These are phyloP conservation scores for Siniperca obscura DNA, from an alignment of 2,797 vertebrate genomes.

Conservation along the genomic window DNA sequence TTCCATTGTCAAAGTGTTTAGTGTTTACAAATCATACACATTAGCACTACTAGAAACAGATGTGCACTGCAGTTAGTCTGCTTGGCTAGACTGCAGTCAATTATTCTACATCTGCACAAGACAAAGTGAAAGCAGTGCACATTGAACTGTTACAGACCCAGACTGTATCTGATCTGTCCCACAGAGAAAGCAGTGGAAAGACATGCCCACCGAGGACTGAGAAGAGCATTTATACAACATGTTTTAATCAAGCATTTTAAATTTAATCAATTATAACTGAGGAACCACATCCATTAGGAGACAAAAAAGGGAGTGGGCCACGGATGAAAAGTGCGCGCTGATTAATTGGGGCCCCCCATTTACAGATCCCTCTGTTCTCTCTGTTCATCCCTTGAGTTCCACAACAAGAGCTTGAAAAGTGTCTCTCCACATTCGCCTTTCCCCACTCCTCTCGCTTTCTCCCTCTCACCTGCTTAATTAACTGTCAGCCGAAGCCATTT, in stretches of 20 bases:
- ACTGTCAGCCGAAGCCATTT: conserved; percentile 68
- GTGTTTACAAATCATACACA: conserved; percentile 51
- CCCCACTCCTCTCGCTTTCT: conserved; percentile 34
- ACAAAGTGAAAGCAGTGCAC: conserved; percentile 29
- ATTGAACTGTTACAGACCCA: conserved; percentile 40
- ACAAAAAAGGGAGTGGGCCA: conserved; percentile 14
- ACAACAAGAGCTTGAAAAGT: conserved; percentile 48
- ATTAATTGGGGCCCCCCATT: conserved; percentile 63
- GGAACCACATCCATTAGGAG: conserved; percentile 55
- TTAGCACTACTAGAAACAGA: conserved; percentile 51
- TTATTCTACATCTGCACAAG: conserved; percentile 49
- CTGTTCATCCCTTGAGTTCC: conserved; percentile 41
- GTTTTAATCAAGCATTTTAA: conserved; percentile 61
- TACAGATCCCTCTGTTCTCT: conserved; percentile 37
- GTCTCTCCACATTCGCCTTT: conserved; percentile 41
- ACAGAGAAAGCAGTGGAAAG: conserved; percentile 29
- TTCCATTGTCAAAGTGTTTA: conserved; percentile 35
- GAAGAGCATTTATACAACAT: conserved; percentile 48
- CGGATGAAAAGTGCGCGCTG: conserved; percentile 3
- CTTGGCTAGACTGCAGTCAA: conserved; percentile 45
- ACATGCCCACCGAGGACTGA: conserved; percentile 19
- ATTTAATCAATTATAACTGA: conserved; percentile 61
- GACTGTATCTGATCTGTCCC: conserved; percentile 49
- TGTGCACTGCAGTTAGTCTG: conserved; percentile 42
- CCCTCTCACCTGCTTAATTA: conserved; percentile 70